Evolutionary conservation across 2,888 invertebrate genomes (phyloP).

Genomic region (Cactoblastis cactorum): DNA sequence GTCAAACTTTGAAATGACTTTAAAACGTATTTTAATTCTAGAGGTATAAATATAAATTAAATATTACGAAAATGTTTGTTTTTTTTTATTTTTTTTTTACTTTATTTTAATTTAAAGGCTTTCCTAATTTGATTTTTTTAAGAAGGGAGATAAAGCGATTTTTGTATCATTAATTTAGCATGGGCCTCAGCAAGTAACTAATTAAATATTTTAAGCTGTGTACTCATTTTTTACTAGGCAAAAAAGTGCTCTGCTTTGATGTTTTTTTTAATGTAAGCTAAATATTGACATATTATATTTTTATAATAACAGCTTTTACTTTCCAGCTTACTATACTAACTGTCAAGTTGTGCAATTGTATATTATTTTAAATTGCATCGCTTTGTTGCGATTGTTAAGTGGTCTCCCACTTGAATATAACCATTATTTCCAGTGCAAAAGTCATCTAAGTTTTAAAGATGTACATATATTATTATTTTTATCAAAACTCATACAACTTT

Average conservation of each 20-base stretch:
- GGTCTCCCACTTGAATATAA: not conserved
- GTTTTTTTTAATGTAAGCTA: too few relatives aligned
- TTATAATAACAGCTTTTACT: not conserved
- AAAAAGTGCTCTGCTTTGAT: not conserved
- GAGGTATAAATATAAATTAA: too few relatives aligned
- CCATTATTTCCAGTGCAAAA: too few relatives aligned
- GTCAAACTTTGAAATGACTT: too few relatives aligned
- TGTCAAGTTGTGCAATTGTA: not conserved
- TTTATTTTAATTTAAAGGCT: not conserved
- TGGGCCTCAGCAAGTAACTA: constrained; percentile 20
- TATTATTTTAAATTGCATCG: constrained; percentile 3
- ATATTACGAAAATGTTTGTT: too few relatives aligned
- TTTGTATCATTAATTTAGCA: constrained; percentile 14
- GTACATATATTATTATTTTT: too few relatives aligned
- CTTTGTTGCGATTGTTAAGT: not conserved
- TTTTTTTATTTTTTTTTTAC: not conserved
- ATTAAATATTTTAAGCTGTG: constrained; percentile 15
- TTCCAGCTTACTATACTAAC: not conserved
- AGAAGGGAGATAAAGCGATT: constrained; percentile 4
- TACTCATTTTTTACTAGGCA: constrained; percentile 16
- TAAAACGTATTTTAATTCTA: too few relatives aligned
- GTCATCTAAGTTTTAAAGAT: too few relatives aligned
- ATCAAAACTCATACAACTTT: too few relatives aligned
- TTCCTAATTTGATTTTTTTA: not conserved
- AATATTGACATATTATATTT: not conserved